Evolutionary conservation across 2,888 invertebrate genomes (phyloP), one percentile per base, ranked within the genome.

Genomic region (Chouioia cunea): DNA sequence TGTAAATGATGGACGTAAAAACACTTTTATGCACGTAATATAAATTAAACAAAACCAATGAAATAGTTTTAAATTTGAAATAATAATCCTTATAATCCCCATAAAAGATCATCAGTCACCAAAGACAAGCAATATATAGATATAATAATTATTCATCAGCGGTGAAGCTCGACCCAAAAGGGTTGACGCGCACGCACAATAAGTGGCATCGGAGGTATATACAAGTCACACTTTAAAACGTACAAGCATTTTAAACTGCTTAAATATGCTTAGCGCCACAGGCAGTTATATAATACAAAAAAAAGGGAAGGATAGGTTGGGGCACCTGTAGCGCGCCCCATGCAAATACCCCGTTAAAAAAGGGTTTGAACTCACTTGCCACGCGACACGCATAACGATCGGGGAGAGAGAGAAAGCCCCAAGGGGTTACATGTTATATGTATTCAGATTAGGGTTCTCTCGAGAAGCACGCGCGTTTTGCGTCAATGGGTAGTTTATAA

Each of bases 361-460:
- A 75, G 65, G 66, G 52, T 66, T 74, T 73, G 76, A 77, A 10
- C 54, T 23, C 50, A 46, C 44, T 44, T 47, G 47, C 22, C 15
- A 12, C 1, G 22, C 20, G 14, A 4, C 20, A 4, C 43, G 3
- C 16, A 22, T 54, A 20, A 18, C 16, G 15, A 48, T n/a, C n/a
- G 52, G 43, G 20, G 22, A 12, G 15, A n/a, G n/a, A n/a, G n/a
- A n/a, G n/a, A n/a, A 60, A 59, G 44, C 48, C 46, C 36, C 71
- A 79, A 82, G 79, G 81, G 83, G 83, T 82, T 79, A 22, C 6
- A 8, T 14, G 15, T n/a, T 15, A 23, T 58, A 74, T 73, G 63
- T 79, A 84, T 84, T 84, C 83, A 84, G 83, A 84, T 84, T 80
- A 83, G 79, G 78, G 77, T 73, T 74, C 73, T 64, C 44, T 36